These are phyloP conservation scores for Barbus barbus DNA, from an alignment of 2,113 vertebrate genomes.

Conservation along the genomic window DNA sequence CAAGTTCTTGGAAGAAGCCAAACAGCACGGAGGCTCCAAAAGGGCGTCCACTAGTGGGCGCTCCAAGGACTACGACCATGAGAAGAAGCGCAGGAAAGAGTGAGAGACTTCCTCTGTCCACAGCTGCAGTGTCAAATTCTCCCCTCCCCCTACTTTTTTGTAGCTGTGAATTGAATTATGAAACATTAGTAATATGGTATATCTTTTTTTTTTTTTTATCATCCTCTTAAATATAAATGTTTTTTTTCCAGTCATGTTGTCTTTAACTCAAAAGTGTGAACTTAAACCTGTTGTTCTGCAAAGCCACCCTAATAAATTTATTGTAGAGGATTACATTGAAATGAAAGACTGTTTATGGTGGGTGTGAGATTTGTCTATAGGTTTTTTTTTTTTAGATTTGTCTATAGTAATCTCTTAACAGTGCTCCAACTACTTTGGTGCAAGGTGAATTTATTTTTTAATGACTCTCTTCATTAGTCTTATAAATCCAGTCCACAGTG, in stretches of 20 bases:
- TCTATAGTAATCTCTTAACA: neutral
- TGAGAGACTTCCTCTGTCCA: constrained; percentile 62
- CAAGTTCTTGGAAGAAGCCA: constrained; percentile 98
- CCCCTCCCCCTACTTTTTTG: neutral
- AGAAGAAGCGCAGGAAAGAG: constrained; percentile 98
- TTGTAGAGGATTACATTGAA: constrained; percentile 36
- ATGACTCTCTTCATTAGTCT: neutral
- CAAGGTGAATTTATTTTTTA: neutral
- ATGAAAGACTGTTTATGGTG: constrained; percentile 45
- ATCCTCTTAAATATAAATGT: neutral
- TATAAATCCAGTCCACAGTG: neutral
- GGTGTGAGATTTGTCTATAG: constrained; percentile 48
- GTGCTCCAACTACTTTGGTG: neutral
- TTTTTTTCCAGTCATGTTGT: too few species aligned
- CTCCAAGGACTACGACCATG: constrained; percentile 95
- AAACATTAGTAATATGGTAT: neutral
- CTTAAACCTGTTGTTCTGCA: constrained; percentile 65
- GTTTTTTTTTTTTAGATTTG: too few species aligned
- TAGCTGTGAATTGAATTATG: neutral
- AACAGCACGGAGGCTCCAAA: constrained; percentile 96
- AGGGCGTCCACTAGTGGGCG: constrained; percentile 89
- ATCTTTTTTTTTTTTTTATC: neutral
- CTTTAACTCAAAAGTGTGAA: constrained; percentile 34
- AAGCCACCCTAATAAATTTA: constrained; percentile 63
- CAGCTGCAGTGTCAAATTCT: neutral